Percentiles rank a stretch among this genome's conserved stretches.
Conservation (phyloP, 2,888 invertebrate genomes). For the Cordilura impudica region DNA sequence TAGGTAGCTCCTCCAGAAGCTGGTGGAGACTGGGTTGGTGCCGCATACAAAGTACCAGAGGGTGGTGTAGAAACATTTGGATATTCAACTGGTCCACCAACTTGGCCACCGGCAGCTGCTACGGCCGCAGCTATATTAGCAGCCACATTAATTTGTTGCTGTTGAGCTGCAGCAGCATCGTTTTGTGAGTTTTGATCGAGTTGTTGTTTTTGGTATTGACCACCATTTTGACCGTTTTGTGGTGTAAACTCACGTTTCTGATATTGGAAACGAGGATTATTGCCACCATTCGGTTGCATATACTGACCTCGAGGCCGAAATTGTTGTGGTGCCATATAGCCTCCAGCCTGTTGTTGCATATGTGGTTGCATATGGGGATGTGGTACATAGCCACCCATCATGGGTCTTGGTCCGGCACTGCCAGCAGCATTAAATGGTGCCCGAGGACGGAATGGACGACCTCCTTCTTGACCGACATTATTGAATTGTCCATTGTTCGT, state of each 20-base stretch:
- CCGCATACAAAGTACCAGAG: constrained; percentile 69
- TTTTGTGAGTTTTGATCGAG: constrained; percentile 59
- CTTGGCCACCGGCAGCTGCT: constrained; percentile 68
- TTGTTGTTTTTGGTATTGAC: constrained; percentile 64
- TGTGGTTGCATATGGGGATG: constrained; percentile 65
- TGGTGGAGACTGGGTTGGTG: constrained; percentile 75
- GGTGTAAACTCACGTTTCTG: constrained; percentile 75
- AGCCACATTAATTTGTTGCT: constrained; percentile 68
- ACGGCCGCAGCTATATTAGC: constrained; percentile 69
- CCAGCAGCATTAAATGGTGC: constrained; percentile 71
- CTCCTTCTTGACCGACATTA: constrained; percentile 64
- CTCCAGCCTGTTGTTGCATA: constrained; percentile 69
- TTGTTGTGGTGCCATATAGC: constrained; percentile 67
- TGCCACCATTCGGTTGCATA: constrained; percentile 69
- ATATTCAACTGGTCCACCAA: constrained; percentile 68
- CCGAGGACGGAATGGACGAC: constrained; percentile 71
- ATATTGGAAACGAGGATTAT: constrained; percentile 70
- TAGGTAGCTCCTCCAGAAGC: constrained; percentile 72
- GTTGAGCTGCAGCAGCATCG: constrained; percentile 63
- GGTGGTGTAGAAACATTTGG: constrained; percentile 70
- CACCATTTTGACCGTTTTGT: constrained; percentile 51
- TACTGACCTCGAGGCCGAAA: constrained; percentile 74
- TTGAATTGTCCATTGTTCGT: constrained; percentile 62
- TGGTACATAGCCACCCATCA: constrained; percentile 70
- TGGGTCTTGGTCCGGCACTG: constrained; percentile 72